Base-by-base conservation (phyloP, 2,797 vertebrate species). In the Atherinosoma microstoma region DNA sequence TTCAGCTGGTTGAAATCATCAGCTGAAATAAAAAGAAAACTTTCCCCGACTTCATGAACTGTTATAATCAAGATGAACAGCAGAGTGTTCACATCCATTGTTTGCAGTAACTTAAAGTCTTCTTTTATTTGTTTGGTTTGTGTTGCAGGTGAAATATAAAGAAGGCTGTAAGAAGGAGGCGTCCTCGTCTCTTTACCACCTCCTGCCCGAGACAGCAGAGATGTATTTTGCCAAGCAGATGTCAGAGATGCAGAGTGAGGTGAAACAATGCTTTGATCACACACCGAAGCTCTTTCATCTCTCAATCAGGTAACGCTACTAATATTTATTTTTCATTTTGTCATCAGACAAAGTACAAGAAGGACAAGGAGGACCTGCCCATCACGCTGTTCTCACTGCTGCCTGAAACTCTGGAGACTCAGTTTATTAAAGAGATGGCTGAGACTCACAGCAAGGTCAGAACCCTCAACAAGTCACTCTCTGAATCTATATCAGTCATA, bases 171-270 rank as follows among this genome's bases (percentile, higher is more conserved):
- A 95, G 77, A 76, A 75, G 84, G 92, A 92, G 13, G 88, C 94
- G 35, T 91, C 94, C 42, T 92, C 92, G 20, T 84, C 93, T 11
- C 92, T 97, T 9, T 98, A 96, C 83, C 95, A 93, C 79, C 94
- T 88, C 94, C 79, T 90, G 8, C 73, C 89, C 0, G 76, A 88
- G 54, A 91, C 90, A 0, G 11, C 77, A 1, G 79, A 90, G 29
- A 91, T 18, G 2, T 60, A 65, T 6, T 79, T 87, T 1, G 81
- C 84, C 73, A 88, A 80, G 40, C 75, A 77, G 18, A 53, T 84
- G 79, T 85, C 80, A 0, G 85, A 89, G 58, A 45, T 90, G n/a
- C 91, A 91, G 78, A 91, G 88, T n/a, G 63, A 90, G 89, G 90
- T 91, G 58, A 4, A 3, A 24, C 2, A 0, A 6, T 0, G 4